Conservation (phyloP, 2,888 invertebrate species). For the Harpalus rufipes region DNA sequence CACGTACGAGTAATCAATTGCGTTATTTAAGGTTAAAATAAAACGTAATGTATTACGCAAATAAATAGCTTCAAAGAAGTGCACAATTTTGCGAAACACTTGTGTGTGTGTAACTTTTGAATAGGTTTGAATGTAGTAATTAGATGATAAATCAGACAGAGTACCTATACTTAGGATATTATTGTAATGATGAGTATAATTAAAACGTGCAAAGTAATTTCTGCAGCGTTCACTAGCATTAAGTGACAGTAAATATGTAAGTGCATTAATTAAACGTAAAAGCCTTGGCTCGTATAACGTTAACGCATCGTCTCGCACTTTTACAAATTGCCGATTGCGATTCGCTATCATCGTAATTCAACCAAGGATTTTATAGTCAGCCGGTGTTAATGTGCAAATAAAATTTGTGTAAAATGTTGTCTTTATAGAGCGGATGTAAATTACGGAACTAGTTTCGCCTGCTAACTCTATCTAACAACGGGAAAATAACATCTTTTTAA, state of each 20-base stretch:
- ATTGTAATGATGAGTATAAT: slow-evolving; percentile 21
- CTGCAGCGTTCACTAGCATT: slow-evolving; percentile 4
- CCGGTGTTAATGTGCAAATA: slow-evolving; percentile 39
- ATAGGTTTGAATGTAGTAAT: slow-evolving; percentile 22
- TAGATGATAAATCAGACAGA: slow-evolving; percentile 20
- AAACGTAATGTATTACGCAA: neutral
- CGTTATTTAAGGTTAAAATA: neutral
- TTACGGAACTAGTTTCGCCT: slow-evolving; percentile 21
- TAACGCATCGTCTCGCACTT: slow-evolving; percentile 37
- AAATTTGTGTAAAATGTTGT: slow-evolving; percentile 54
- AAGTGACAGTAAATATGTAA: slow-evolving; percentile 47
- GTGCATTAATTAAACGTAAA: slow-evolving; percentile 57
- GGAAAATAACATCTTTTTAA: neutral
- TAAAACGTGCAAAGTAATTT: slow-evolving; percentile 51
- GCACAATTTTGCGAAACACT: neutral
- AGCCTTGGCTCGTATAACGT: slow-evolving; percentile 32
- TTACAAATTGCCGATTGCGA: slow-evolving; percentile 52
- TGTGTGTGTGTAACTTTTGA: neutral
- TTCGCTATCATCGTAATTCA: slow-evolving; percentile 28
- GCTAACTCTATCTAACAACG: slow-evolving; percentile 3
- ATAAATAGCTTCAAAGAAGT: neutral
- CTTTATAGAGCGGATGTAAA: slow-evolving; percentile 17
- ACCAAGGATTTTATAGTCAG: slow-evolving; percentile 2
- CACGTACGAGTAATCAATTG: neutral
- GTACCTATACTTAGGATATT: slow-evolving; percentile 4